A percentile compares a stretch with the other conserved stretches of the same genome.
These are phyloP conservation scores for Muraenolepis orangiensis DNA, from an alignment of 2,797 vertebrate genomes.

Conservation along the genomic window DNA sequence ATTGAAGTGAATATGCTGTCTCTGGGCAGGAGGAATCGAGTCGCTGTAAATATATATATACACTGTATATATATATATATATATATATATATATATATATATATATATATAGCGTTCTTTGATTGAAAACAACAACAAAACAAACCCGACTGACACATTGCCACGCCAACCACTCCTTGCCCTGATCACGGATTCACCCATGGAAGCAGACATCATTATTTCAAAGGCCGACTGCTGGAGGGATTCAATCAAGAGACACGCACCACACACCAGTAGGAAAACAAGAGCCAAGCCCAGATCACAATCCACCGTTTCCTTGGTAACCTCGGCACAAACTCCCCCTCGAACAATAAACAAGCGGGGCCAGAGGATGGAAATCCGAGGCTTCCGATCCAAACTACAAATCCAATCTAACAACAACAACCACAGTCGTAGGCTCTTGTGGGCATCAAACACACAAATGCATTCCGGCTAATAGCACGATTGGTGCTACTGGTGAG, in stretches of 20 bases:
- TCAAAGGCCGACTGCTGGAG: constrained; percentile 38
- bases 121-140: no score
- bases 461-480: no score
- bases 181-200: constrained; percentile 29
- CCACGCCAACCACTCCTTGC: constrained; percentile 25
- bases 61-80: no score
- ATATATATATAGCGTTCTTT: no score
- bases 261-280: constrained; percentile 18
- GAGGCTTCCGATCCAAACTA: no score
- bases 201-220: constrained; percentile 31
- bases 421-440: neutral
- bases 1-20: no score
- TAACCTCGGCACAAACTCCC: constrained; percentile 46
- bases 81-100: no score
- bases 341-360: constrained; percentile 37
- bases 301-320: constrained; percentile 54
- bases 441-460: no score
- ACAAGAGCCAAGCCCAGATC: constrained; percentile 32
- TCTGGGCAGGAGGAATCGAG: no score
- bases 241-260: constrained; percentile 33
- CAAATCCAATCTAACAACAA: constrained; percentile 8
- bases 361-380: constrained; percentile 17
- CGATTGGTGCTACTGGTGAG: no score
- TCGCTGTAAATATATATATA: no score
- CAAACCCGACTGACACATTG: no score